Evolutionary conservation across 2,888 invertebrate species (phyloP), one percentile per base, ranked within the genome.

Genomic region (Sphaerophoria taeniata): DNA sequence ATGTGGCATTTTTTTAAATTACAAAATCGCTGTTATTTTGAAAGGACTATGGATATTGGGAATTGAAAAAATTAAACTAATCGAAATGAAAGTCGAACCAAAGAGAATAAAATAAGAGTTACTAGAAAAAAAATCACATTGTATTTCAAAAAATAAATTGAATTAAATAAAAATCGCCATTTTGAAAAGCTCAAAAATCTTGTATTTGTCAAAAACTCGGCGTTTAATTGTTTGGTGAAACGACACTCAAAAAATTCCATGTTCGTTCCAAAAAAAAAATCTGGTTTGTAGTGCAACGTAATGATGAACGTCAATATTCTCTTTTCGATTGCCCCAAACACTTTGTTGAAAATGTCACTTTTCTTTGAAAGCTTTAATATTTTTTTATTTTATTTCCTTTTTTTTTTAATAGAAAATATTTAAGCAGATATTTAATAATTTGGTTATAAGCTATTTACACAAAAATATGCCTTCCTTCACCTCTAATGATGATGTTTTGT

Each of bases 181-280:
- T 81, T 45, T 70, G 55, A 49, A 55, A 63, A 76, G 49, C 86
- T 7, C 43, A 43, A 60, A 60, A 60, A 58, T 33, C 6, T 55
- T 82, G 77, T 69, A 60, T 63, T 9, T 73, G n/a, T 81, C 71
- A 76, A 81, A 77, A 80, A 85, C 55, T 60, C 85, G 85, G 81
- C 78, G 76, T 65, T 76, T 81, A 63, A 24, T 36, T 80, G 91
- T 91, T 91, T 90, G 90, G 4, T 90, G 91, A 91, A 93, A 93
- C 93, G 93, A 93, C 92, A 91, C 92, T 93, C 92, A 93, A 93
- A 93, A 93, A 93, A 89, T 87, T 88, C 87, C 88, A 88, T 91
- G 89, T 90, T 90, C 91, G 91, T 90, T 89, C 76, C 79, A 76
- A 65, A 67, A 58, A 63, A 79, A 43, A 43, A 12, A 33, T 34